These are phyloP conservation scores for Papilio helenus DNA, from an alignment of 1,140 invertebrate species.

Conservation along the genomic window DNA sequence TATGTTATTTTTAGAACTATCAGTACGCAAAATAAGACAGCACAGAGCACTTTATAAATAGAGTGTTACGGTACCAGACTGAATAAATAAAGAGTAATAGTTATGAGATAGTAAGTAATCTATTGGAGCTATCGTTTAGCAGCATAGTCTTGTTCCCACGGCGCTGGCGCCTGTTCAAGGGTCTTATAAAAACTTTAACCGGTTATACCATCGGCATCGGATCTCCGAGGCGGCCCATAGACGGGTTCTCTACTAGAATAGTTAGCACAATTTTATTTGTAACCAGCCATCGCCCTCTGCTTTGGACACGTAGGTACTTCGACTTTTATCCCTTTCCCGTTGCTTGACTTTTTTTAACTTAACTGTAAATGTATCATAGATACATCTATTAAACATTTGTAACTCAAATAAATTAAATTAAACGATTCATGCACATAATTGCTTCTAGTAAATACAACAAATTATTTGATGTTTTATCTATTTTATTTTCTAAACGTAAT, in stretches of 20 bases:
- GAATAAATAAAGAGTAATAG: constrained; percentile 41
- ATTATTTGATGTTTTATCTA: not conserved
- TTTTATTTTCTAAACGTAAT: not conserved
- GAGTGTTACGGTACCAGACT: constrained; percentile 30
- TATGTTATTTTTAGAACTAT: constrained; percentile 21
- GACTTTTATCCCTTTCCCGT: constrained; percentile 28
- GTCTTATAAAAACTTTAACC: constrained; percentile 70
- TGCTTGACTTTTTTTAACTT: constrained; percentile 22
- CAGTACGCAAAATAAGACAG: constrained; percentile 27
- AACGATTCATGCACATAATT: not conserved
- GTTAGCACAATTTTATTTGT: constrained; percentile 47
- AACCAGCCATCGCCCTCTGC: constrained; percentile 40
- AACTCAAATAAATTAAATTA: not conserved
- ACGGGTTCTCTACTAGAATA: constrained; percentile 54
- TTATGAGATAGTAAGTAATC: constrained; percentile 22
- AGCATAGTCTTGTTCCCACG: constrained; percentile 60
- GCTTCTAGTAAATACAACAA: not conserved
- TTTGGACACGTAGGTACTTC: constrained; percentile 21
- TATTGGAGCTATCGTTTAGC: constrained; percentile 41
- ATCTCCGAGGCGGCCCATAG: constrained; percentile 52
- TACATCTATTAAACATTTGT: not conserved
- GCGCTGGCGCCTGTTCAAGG: constrained; percentile 43
- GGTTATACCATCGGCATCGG: constrained; percentile 62
- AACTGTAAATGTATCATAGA: not conserved
- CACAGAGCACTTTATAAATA: constrained; percentile 29